Conservation (phyloP, 2,113 vertebrate genomes). For the Psammodynastes pulverulentus region DNA sequence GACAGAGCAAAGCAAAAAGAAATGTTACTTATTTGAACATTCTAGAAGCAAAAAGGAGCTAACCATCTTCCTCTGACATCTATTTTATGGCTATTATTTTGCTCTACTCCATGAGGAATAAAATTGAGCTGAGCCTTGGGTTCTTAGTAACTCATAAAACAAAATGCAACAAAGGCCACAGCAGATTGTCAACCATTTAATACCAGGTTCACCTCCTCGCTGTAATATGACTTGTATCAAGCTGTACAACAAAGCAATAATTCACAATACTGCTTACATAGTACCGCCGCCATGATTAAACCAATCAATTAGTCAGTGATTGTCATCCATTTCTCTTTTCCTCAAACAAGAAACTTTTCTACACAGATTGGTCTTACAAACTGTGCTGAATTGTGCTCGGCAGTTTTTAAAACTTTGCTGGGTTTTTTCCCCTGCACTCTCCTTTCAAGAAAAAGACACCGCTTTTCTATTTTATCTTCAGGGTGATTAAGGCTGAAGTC, state of each 20-base stretch:
- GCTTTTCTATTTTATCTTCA: not conserved
- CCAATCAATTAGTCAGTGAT: not conserved
- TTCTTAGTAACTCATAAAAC: constrained; percentile 61
- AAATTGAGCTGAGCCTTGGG: constrained; percentile 58
- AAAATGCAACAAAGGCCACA: constrained; percentile 69
- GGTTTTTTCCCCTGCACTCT: not conserved
- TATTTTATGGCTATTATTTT: constrained; percentile 46
- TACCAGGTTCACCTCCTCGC: constrained; percentile 66
- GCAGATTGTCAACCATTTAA: constrained; percentile 67
- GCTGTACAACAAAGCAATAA: not conserved
- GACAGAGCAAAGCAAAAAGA: constrained; percentile 38
- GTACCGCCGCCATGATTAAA: not conserved
- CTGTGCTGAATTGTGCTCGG: not conserved
- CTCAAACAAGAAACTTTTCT: not conserved
- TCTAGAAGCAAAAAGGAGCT: constrained; percentile 37
- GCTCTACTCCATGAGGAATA: constrained; percentile 44
- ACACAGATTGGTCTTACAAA: not conserved
- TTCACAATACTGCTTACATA: not conserved
- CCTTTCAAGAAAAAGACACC: not conserved
- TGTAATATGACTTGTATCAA: not conserved
- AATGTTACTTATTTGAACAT: constrained; percentile 44
- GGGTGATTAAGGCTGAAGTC: not conserved
- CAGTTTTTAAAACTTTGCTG: not conserved
- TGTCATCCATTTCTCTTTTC: not conserved
- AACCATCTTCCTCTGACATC: constrained; percentile 36